Evolutionary conservation across 2,113 vertebrate genomes (phyloP).

Genomic region (Otus sunia): DNA sequence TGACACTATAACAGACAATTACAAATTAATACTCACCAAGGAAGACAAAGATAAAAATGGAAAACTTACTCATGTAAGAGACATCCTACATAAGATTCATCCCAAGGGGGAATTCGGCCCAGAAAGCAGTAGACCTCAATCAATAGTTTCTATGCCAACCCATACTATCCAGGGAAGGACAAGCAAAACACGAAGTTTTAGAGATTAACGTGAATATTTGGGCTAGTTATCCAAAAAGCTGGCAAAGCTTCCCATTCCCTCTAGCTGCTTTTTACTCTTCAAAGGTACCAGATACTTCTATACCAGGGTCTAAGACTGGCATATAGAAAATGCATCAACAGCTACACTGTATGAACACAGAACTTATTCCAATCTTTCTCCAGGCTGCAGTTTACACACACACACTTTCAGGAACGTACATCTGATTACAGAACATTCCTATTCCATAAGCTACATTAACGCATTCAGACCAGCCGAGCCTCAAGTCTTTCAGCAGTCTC

Average conservation of each 20-base stretch:
- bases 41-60: neutral
- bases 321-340: neutral
- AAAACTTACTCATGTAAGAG: neutral
- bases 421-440: neutral
- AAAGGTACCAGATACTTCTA: neutral
- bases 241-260: neutral
- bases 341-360: neutral
- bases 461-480: neutral
- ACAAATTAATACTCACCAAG: neutral
- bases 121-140: neutral
- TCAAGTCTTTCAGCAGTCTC: neutral
- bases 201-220: neutral
- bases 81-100: neutral
- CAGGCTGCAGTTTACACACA: neutral
- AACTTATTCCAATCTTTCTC: neutral
- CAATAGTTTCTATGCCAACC: neutral
- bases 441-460: neutral
- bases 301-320: neutral
- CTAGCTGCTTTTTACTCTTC: neutral
- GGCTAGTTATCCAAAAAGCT: neutral
- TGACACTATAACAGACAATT: neutral
- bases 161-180: neutral
- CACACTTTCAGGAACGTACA: neutral
- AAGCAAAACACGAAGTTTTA: neutral
- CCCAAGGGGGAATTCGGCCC: neutral